Conservation (phyloP, 2,888 invertebrate species). For the Catocala fraxini region DNA sequence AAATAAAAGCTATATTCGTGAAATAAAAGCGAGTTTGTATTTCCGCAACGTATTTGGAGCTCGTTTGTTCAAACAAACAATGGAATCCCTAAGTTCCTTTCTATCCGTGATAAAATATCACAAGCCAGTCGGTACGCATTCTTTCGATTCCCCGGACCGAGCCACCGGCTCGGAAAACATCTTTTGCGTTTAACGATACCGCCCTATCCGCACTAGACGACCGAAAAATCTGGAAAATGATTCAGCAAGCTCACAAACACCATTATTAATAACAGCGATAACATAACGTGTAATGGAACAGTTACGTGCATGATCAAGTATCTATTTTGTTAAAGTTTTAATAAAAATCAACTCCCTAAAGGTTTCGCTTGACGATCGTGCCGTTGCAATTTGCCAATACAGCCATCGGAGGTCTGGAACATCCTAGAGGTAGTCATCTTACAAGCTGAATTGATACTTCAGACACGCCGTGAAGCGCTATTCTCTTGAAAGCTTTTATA, state of each 20-base stretch:
- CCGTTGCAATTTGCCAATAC: constrained; percentile 82
- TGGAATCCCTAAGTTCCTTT: constrained; percentile 76
- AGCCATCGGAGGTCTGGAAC: constrained; percentile 75
- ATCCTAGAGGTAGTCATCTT: constrained; percentile 80
- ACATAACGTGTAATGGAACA: constrained; percentile 50
- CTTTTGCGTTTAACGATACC: constrained; percentile 63
- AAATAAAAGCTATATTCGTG: constrained; percentile 57
- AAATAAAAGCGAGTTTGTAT: constrained; percentile 79
- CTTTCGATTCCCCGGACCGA: constrained; percentile 66
- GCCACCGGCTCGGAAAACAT: constrained; percentile 78
- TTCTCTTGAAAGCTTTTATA: constrained; percentile 87
- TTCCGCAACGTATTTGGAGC: constrained; percentile 77
- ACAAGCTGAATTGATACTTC: constrained; percentile 87
- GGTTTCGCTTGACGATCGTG: constrained; percentile 63
- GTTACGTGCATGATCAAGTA: constrained; percentile 59
- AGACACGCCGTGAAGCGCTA: constrained; percentile 81
- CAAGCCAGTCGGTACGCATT: constrained; percentile 74
- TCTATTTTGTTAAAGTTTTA: constrained; percentile 69
- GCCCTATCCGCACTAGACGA: constrained; percentile 20
- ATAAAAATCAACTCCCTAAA: constrained; percentile 76
- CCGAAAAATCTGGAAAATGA: constrained; percentile 38
- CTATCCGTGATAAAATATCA: constrained; percentile 79
- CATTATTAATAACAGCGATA: constrained; percentile 57
- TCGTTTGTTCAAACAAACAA: constrained; percentile 78
- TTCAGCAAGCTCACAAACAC: constrained; percentile 43